Evolutionary conservation across 2,888 invertebrate genomes (phyloP).

Genomic region (Dicycla oo): DNA sequence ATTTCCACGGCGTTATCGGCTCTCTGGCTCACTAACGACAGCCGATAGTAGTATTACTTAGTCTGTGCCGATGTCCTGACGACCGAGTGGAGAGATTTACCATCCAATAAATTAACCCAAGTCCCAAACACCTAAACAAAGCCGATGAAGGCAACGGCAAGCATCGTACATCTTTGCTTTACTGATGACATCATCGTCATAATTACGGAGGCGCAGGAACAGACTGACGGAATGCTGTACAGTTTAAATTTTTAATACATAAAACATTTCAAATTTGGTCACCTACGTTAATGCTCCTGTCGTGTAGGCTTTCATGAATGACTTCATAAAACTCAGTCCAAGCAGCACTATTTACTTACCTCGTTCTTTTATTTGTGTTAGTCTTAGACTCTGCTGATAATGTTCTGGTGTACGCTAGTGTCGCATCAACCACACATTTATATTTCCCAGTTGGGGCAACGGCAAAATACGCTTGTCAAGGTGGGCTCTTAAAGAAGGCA

Average conservation of each 20-base stretch:
- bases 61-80: background rate
- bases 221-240: background rate
- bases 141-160: too few relatives aligned
- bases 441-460: background rate
- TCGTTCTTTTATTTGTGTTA: background rate
- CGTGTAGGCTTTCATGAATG: background rate
- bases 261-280: background rate
- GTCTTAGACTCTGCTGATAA: too few relatives aligned
- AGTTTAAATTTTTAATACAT: background rate
- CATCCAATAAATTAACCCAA: background rate
- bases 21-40: background rate
- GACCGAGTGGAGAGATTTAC: background rate
- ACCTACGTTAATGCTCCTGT: background rate
- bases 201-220: background rate
- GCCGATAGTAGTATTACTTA: too few relatives aligned
- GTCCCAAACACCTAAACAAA: background rate
- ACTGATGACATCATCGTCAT: background rate
- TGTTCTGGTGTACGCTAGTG: too few relatives aligned
- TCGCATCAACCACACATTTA: constrained; percentile 2
- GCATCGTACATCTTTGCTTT: background rate
- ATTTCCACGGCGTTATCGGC: too few relatives aligned
- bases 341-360: background rate
- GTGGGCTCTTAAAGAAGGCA: constrained; percentile 23
- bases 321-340: background rate
- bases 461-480: background rate